Conservation (phyloP, 2,797 vertebrate species). For the Acropternis orthonyx region DNA sequence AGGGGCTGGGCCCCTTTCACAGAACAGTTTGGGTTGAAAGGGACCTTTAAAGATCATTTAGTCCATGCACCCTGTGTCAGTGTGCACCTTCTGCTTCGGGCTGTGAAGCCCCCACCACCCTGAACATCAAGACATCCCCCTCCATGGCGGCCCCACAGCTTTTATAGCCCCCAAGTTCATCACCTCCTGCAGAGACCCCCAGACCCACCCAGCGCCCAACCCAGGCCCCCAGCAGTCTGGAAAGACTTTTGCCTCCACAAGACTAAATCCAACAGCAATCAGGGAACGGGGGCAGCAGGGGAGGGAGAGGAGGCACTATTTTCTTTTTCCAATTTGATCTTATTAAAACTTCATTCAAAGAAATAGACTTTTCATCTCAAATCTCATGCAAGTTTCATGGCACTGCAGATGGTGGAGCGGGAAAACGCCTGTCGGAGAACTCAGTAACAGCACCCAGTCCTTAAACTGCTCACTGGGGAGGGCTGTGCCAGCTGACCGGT, state of each 20-base stretch:
- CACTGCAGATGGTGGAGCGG: neutral
- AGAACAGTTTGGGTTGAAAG: neutral
- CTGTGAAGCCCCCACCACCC: neutral
- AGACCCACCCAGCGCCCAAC: neutral
- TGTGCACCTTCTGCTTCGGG: neutral
- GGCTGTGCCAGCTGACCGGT: neutral
- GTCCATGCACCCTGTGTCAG: fast-evolving
- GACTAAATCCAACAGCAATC: neutral
- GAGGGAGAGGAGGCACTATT: neutral
- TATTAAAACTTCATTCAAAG: constrained; percentile 31
- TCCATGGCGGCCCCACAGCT: neutral
- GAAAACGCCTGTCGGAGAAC: neutral
- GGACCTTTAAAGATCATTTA: neutral
- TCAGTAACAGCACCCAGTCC: neutral
- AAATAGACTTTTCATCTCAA: constrained; percentile 10
- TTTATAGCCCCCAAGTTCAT: neutral
- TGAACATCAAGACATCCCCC: neutral
- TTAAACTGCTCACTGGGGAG: neutral
- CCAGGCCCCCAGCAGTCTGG: fast-evolving
- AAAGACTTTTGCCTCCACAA: neutral
- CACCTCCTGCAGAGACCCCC: neutral
- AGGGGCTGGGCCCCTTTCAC: neutral
- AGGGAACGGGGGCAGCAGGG: neutral
- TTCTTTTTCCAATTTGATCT: neutral
- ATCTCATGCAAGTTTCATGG: constrained; percentile 24